phyloP scores from a whole-genome alignment of 1,140 invertebrate genomes.

The Cataglyphis hispanica region DNA sequence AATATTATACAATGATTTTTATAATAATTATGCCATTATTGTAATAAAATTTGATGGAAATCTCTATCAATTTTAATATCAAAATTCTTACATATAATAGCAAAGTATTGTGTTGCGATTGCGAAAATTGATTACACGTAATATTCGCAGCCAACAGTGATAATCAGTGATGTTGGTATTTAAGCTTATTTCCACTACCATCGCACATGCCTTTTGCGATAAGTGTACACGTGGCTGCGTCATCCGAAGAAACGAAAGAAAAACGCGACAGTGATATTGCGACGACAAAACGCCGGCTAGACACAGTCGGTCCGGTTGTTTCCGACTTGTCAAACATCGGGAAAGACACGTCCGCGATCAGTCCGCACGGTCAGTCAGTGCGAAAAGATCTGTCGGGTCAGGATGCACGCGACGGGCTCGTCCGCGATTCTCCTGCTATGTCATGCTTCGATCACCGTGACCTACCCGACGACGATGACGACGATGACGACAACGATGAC shows the following conservation, averaged over 20 bases:
- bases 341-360: slow-evolving; percentile 28
- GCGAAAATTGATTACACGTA: slow-evolving; percentile 17
- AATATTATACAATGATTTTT: no score
- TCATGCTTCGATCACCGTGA: neutral
- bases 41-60: no score
- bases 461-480: slow-evolving; percentile 17
- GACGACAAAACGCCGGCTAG: neutral
- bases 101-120: neutral
- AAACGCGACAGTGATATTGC: neutral
- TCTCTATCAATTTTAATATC: neutral
- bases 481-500: slow-evolving; percentile 20
- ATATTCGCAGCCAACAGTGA: neutral
- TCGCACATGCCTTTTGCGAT: neutral
- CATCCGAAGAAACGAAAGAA: slow-evolving; percentile 33
- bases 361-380: slow-evolving; percentile 7
- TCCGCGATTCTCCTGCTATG: neutral
- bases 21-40: no score
- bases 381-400: neutral
- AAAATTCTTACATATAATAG: no score
- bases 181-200: neutral
- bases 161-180: neutral
- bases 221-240: slow-evolving; percentile 10
- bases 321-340: slow-evolving; percentile 29
- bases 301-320: slow-evolving; percentile 12
- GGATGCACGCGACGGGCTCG: slow-evolving; percentile 6